Percentiles rank a stretch among this genome's conserved stretches.
Conservation (phyloP, 2,113 vertebrate species). For the rat (Rattus norvegicus) region DNA sequence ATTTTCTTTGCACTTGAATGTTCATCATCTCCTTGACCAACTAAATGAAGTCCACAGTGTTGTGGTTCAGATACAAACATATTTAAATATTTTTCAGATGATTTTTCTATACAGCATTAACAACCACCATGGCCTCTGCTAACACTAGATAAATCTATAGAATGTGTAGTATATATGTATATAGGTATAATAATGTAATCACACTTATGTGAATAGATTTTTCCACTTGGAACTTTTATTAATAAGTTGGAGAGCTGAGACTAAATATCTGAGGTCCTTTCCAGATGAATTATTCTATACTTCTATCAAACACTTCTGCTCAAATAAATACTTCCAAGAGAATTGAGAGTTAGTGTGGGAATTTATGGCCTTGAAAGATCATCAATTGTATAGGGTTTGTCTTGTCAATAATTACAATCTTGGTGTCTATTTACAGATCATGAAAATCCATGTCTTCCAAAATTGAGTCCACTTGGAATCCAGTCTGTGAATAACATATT, state of each 20-base stretch:
- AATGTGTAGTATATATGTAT: not conserved
- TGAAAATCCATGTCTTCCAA: slow-evolving; percentile 20
- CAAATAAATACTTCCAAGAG: slow-evolving; percentile 20
- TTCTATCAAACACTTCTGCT: not conserved
- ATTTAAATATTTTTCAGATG: not conserved
- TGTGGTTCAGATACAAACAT: not conserved
- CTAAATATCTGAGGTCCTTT: not conserved
- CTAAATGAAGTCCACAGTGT: not conserved
- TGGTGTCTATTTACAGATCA: slow-evolving; percentile 54
- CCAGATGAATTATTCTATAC: slow-evolving; percentile 2
- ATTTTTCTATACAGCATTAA: not conserved
- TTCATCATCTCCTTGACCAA: not conserved
- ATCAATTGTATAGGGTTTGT: slow-evolving; percentile 34
- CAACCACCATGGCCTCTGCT: not conserved
- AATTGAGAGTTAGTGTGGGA: slow-evolving; percentile 56
- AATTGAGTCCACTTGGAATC: slow-evolving; percentile 32
- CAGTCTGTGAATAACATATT: slow-evolving; percentile 59
- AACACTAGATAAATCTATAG: not conserved
- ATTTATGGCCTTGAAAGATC: not conserved
- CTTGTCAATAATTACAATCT: slow-evolving; percentile 28
- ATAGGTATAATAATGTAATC: not conserved
- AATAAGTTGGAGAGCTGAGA: slow-evolving; percentile 41
- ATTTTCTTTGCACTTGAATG: not conserved
- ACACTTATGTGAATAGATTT: not conserved
- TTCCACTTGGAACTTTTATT: not conserved